Conservation (phyloP, 2,113 vertebrate genomes). For the Psittacula cyanocephala region DNA sequence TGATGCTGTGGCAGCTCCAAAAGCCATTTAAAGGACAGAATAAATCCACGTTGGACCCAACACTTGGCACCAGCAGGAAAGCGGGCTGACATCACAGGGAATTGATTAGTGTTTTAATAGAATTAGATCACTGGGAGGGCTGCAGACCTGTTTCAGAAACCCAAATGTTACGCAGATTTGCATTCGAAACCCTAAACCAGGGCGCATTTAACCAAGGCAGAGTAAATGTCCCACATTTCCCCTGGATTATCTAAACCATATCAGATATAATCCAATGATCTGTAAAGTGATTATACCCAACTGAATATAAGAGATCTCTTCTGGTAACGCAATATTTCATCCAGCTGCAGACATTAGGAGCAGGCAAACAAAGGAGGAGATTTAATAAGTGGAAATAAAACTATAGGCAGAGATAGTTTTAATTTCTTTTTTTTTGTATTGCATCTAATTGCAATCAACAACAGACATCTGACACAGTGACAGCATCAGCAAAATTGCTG, state of each 20-base stretch:
- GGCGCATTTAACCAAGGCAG: slow-evolving; percentile 17
- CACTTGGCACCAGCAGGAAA: not conserved
- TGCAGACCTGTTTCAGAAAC: slow-evolving; percentile 40
- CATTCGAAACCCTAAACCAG: not conserved
- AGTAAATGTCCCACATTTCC: slow-evolving; percentile 34
- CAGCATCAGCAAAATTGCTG: slow-evolving; percentile 99
- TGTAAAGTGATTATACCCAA: slow-evolving; percentile 54
- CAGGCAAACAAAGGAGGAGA: slow-evolving; percentile 78
- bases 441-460: slow-evolving; percentile 99
- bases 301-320: slow-evolving; percentile 68
- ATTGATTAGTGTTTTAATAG: slow-evolving; percentile 52
- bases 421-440: slow-evolving; percentile 86
- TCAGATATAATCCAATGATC: slow-evolving; percentile 63
- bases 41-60: not conserved
- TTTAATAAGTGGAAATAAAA: slow-evolving; percentile 83
- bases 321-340: slow-evolving; percentile 70
- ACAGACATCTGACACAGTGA: slow-evolving; percentile 98
- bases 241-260: slow-evolving; percentile 48
- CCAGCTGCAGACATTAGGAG: slow-evolving; percentile 78
- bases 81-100: not conserved
- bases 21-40: not conserved
- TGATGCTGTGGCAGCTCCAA: not conserved
- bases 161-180: slow-evolving; percentile 35
- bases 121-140: slow-evolving; percentile 33
- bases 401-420: slow-evolving; percentile 87